These are phyloP conservation scores for Erebia palarica DNA, from an alignment of 2,888 invertebrate genomes.

Conservation along the genomic window DNA sequence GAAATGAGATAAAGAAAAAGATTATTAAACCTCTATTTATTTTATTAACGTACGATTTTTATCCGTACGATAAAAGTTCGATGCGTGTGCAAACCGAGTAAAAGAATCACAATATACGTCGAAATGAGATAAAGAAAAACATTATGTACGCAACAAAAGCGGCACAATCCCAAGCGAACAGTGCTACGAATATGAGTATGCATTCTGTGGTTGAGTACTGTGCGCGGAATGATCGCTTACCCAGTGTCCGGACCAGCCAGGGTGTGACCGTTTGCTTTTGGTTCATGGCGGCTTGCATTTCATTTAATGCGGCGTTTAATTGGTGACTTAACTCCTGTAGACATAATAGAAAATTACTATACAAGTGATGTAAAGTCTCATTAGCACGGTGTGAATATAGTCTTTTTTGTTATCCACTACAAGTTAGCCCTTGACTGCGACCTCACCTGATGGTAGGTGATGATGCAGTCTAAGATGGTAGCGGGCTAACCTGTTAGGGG, in stretches of 20 bases:
- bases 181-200: conserved; percentile 26
- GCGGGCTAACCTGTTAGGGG: too few relatives aligned
- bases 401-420: too few relatives aligned
- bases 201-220: conserved; percentile 26
- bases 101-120: conserved; percentile 1
- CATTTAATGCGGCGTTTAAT: conserved; percentile 90
- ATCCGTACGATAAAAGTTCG: too few relatives aligned
- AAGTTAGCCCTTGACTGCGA: too few relatives aligned
- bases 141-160: conserved; percentile 29
- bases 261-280: conserved; percentile 88
- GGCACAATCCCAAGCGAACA: conserved; percentile 31
- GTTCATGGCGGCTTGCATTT: conserved; percentile 77
- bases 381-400: too few relatives aligned
- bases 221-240: conserved; percentile 56
- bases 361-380: too few relatives aligned
- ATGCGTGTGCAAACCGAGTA: too few relatives aligned
- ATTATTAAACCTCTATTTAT: too few relatives aligned
- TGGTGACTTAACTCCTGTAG: conserved; percentile 94
- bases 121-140: conserved; percentile 28
- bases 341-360: background rate
- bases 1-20: too few relatives aligned
- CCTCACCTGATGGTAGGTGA: too few relatives aligned
- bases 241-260: conserved; percentile 96
- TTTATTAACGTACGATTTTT: too few relatives aligned
- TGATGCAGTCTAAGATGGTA: too few relatives aligned